phyloP scores from a whole-genome alignment of 2,888 invertebrate genomes.

The Dromius quadrimaculatus region DNA sequence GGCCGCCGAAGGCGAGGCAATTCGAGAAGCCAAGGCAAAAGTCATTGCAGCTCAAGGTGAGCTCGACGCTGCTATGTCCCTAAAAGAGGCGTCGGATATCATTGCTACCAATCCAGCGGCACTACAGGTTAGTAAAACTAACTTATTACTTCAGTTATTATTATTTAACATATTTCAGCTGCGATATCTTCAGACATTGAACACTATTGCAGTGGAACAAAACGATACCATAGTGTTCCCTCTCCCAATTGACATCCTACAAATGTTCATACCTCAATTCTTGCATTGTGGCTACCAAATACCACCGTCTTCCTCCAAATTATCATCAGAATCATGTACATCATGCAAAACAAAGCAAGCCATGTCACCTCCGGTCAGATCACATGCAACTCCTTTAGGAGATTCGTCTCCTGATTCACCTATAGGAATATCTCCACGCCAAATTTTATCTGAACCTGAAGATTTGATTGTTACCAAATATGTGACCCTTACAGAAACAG shows the following conservation, averaged over 20 bases:
- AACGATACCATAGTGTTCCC: conserved; percentile 96
- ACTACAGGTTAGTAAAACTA: conserved; percentile 71
- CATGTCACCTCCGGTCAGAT: too few relatives aligned
- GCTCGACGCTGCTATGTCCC: conserved; percentile 84
- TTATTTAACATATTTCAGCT: conserved; percentile 1
- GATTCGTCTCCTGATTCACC: too few relatives aligned
- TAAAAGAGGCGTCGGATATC: conserved; percentile 89
- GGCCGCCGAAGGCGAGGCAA: conserved; percentile 87
- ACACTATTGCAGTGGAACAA: conserved; percentile 92
- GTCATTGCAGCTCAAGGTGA: conserved; percentile 89
- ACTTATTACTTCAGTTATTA: not conserved
- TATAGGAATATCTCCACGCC: too few relatives aligned
- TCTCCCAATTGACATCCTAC: conserved; percentile 79
- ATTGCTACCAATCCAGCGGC: conserved; percentile 86
- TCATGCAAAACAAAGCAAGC: too few relatives aligned
- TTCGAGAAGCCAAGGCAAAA: conserved; percentile 82
- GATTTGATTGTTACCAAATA: too few relatives aligned
- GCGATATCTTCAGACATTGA: conserved; percentile 86
- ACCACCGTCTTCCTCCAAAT: too few relatives aligned
- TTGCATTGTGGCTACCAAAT: too few relatives aligned
- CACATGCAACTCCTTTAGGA: too few relatives aligned
- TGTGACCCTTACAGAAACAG: too few relatives aligned
- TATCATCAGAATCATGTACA: too few relatives aligned
- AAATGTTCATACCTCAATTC: not conserved
- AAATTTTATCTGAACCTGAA: too few relatives aligned